phyloP scores from a whole-genome alignment of 2,113 vertebrate genomes.

The Piprites chloris region DNA sequence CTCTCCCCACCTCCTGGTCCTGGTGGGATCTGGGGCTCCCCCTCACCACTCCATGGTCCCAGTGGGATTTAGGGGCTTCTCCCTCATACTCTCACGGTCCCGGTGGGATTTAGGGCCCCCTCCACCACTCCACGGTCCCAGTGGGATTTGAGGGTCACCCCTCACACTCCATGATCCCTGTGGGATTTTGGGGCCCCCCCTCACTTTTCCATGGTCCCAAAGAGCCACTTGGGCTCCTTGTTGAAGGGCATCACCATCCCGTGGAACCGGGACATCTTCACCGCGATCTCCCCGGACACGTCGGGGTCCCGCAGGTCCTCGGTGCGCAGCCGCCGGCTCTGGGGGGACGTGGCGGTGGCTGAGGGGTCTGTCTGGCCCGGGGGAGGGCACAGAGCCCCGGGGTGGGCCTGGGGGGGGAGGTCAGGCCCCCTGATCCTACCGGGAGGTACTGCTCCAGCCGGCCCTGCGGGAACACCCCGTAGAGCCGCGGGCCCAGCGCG shows the following conservation, averaged over 20 bases:
- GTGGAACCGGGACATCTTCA: conserved; percentile 88
- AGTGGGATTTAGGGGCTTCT: neutral
- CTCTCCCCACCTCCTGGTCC: too few species aligned
- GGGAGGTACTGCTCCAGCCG: conserved; percentile 91
- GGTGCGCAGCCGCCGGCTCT: conserved; percentile 65
- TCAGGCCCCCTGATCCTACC: conserved; percentile 47
- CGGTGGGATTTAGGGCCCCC: neutral
- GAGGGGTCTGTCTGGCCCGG: neutral
- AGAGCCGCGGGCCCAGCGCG: conserved; percentile 86
- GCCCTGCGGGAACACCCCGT: conserved; percentile 90
- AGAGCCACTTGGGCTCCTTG: conserved; percentile 93
- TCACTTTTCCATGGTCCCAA: conserved; percentile 88
- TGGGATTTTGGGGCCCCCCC: rapidly evolving
- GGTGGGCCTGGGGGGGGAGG: neutral
- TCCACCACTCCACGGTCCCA: neutral
- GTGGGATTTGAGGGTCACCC: rapidly evolving
- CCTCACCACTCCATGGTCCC: rapidly evolving
- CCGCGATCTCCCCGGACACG: conserved; percentile 84
- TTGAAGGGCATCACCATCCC: conserved; percentile 96
- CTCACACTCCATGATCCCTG: rapidly evolving
- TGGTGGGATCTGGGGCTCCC: too few species aligned
- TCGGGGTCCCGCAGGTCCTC: conserved; percentile 78
- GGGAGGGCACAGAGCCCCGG: neutral
- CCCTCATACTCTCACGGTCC: too few species aligned
- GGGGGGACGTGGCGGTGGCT: rapidly evolving